Evolutionary conservation across 2,888 invertebrate genomes (phyloP), one percentile per base, ranked within the genome.

Genomic region (Cabera pusaria): DNA sequence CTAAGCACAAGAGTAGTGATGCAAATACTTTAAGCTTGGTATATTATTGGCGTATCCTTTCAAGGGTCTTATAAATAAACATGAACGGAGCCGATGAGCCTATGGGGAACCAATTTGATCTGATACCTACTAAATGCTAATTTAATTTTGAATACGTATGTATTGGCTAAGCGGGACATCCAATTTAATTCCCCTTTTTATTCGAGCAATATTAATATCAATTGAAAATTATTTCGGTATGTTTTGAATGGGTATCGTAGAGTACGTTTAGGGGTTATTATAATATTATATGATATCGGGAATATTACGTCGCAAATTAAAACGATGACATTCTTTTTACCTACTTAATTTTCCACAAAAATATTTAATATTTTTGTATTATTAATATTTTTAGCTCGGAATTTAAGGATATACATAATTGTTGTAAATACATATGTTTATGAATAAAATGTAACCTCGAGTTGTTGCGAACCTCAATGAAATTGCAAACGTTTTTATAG

Each of bases 61-160:
- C 65, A 65, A 73, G 74, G 74, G 75, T 66, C 78, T 78, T 61
- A 76, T 81, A 84, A 82, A 83, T 83, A 82, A 77, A 82, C 83
- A 82, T 83, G 77, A 82, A 65, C 57, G 49, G 53, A 62, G 51
- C 57, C 63, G 57, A 70, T 60, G 64, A 64, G 61, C 67, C 67
- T 63, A 71, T 62, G 63, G 57, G 61, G 57, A 71, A 68, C 68
- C 66, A 71, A 76, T 69, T 72, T 64, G 64, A 73, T 74, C 70
- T 65, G 72, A 71, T 75, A 72, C 71, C 71, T 66, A 72, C 70
- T 78, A 75, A 78, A 78, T 76, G 77, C 62, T 77, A 78, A 76
- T 78, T 73, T 64, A 72, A 73, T 75, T 71, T 73, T 65, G 64
- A 61, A 68, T 65, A 68, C 56, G 49, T 64, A 68, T 55, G 49